Evolutionary conservation across 2,797 vertebrate genomes (phyloP).

Genomic region (Carcharodon carcharias): DNA sequence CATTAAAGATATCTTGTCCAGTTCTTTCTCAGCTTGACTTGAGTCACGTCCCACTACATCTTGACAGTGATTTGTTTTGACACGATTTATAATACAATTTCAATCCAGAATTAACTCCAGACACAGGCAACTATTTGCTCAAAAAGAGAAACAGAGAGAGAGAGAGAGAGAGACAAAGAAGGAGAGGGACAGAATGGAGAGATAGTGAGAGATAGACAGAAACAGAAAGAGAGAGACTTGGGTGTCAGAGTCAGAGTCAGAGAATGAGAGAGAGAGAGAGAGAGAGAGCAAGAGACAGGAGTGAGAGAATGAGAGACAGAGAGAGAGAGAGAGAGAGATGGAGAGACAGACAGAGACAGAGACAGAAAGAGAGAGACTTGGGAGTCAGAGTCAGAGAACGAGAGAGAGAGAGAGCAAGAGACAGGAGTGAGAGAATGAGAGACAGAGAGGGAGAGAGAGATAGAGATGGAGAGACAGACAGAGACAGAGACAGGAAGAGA

Average conservation of each 20-base stretch:
- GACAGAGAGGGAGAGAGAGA: background rate
- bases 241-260: background rate
- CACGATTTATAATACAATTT: constrained; percentile 26
- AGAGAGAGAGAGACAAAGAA: background rate
- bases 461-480: background rate
- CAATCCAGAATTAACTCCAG: background rate
- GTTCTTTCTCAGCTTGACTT: background rate
- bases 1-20: background rate
- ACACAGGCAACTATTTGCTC: background rate
- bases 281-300: background rate
- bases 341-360: background rate
- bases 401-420: background rate
- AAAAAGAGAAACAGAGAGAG: background rate
- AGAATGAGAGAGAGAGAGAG: background rate
- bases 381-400: background rate
- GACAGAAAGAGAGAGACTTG: background rate
- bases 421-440: background rate
- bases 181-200: too few relatives aligned
- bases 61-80: constrained; percentile 14
- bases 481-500: background rate
- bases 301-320: background rate
- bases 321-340: background rate
- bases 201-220: background rate
- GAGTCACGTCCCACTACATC: background rate
- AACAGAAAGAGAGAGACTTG: background rate